These are phyloP conservation scores for Gari tellinella DNA, from an alignment of 2,888 invertebrate genomes.

Conservation along the genomic window DNA sequence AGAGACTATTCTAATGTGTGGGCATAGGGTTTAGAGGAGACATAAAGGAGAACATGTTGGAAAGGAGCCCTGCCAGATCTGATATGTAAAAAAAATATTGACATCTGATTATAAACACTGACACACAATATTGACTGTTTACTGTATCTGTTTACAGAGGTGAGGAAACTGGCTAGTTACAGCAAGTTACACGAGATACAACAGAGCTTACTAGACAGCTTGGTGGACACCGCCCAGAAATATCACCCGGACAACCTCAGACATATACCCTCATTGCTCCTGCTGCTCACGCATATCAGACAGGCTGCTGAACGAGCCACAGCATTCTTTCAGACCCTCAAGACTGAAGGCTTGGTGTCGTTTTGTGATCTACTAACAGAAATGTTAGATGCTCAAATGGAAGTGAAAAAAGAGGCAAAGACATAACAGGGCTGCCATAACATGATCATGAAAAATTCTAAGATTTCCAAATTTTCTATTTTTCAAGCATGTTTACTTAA, in stretches of 20 bases:
- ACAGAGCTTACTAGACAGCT: slow-evolving; percentile 73
- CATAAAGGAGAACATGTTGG: no score
- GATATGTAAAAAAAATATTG: no score
- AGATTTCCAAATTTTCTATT: no score
- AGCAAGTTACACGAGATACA: slow-evolving; percentile 75
- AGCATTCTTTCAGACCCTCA: slow-evolving; percentile 76
- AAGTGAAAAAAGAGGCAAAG: slow-evolving; percentile 29
- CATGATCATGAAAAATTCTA: no score
- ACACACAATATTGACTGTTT: not conserved
- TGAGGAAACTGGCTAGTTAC: slow-evolving; percentile 74
- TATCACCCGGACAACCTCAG: slow-evolving; percentile 75
- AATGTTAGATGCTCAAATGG: slow-evolving; percentile 76
- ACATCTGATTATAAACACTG: no score
- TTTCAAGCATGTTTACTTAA: no score
- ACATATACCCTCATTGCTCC: slow-evolving; percentile 75
- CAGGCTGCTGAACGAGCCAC: slow-evolving; percentile 78
- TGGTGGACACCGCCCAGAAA: slow-evolving; percentile 76
- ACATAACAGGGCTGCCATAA: no score
- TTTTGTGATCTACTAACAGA: slow-evolving; percentile 79
- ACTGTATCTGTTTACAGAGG: slow-evolving; percentile 67
- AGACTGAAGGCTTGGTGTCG: slow-evolving; percentile 73
- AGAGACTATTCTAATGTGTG: no score
- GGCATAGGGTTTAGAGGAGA: no score
- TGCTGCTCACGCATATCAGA: slow-evolving; percentile 78
- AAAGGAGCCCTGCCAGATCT: no score